Percentiles rank a stretch among this genome's conserved stretches.
These are phyloP conservation scores for Aleiodes sp. DNA, from an alignment of 1,140 invertebrate genomes.

Conservation along the genomic window DNA sequence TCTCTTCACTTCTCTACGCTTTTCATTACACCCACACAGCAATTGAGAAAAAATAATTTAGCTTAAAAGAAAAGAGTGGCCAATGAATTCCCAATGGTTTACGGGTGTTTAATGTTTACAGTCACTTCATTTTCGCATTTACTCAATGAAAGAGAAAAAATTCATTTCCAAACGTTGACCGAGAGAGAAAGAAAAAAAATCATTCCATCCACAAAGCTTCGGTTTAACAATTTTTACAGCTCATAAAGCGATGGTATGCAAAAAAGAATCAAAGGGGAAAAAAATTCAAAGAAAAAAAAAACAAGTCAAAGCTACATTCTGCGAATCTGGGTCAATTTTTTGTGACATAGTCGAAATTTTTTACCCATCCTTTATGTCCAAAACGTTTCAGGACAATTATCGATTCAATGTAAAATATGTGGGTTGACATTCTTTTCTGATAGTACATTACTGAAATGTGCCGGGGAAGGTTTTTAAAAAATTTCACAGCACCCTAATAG, in stretches of 20 bases:
- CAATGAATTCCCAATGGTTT: neutral
- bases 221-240: neutral
- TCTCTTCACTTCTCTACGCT: neutral
- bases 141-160: neutral
- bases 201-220: neutral
- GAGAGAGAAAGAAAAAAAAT: neutral
- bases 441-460: conserved; percentile 27
- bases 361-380: neutral
- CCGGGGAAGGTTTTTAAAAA: conserved; percentile 29
- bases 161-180: neutral
- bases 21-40: too few relatives aligned
- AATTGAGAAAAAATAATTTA: neutral
- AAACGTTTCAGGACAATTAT: neutral
- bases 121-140: neutral
- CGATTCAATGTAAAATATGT: conserved; percentile 6
- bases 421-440: conserved; percentile 8
- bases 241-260: neutral
- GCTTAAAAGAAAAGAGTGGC: neutral
- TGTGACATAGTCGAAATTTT: neutral
- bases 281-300: neutral
- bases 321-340: conserved; percentile 3
- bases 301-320: neutral
- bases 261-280: neutral
- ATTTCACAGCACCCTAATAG: too few relatives aligned
- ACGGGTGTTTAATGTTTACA: neutral